Percentiles rank a stretch among this genome's conserved stretches.
phyloP scores from a whole-genome alignment of 2,113 vertebrate species.

The Abramis brama region DNA sequence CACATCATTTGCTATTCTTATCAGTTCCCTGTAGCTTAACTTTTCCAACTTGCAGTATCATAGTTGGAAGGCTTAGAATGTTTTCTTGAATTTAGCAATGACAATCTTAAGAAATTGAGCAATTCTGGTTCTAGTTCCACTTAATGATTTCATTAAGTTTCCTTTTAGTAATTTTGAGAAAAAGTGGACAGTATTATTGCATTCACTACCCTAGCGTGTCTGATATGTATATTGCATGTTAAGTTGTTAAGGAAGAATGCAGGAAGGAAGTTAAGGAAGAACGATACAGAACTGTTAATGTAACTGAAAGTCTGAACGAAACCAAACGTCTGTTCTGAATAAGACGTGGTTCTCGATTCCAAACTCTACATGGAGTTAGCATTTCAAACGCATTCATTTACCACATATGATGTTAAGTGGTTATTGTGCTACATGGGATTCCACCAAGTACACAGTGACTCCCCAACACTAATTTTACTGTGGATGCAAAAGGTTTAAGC shows the following conservation, averaged over 20 bases:
- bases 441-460: background rate
- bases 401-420: background rate
- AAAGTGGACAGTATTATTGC: background rate
- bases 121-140: background rate
- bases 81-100: background rate
- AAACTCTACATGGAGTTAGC: background rate
- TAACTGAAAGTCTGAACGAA: background rate
- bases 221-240: background rate
- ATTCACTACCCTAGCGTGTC: background rate
- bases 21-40: background rate
- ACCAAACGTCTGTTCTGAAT: background rate
- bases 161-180: background rate
- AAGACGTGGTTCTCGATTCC: background rate
- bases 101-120: background rate
- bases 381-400: background rate
- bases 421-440: background rate
- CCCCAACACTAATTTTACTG: background rate
- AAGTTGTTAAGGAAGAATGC: background rate
- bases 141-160: background rate
- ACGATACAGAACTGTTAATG: background rate
- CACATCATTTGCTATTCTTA: background rate
- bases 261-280: too few species aligned
- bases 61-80: background rate
- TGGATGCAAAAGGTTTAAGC: conserved; percentile 54
- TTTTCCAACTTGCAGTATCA: background rate